phyloP scores from a whole-genome alignment of 92 coral and sea anemone species.

The Epizoanthus scotinus region DNA sequence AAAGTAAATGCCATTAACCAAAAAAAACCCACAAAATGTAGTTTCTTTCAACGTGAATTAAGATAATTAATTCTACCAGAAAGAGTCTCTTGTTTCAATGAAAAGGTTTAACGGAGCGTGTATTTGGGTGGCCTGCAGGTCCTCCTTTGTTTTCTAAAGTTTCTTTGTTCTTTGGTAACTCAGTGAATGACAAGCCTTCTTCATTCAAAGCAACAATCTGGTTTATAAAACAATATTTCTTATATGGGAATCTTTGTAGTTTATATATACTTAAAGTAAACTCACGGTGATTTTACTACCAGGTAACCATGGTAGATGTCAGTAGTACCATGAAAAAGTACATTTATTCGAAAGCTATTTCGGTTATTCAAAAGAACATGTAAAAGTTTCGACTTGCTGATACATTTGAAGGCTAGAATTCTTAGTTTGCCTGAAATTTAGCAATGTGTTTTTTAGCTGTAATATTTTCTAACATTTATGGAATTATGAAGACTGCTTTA shows the following conservation, averaged over 20 bases:
- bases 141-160: slow-evolving; percentile 53
- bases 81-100: slow-evolving; percentile 38
- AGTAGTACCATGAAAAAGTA: too few relatives aligned
- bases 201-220: slow-evolving; percentile 17
- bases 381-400: too few relatives aligned
- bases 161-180: slow-evolving; percentile 51
- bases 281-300: too few relatives aligned
- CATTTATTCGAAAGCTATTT: too few relatives aligned
- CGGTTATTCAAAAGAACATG: too few relatives aligned
- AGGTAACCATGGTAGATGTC: too few relatives aligned
- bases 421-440: too few relatives aligned
- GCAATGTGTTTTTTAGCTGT: too few relatives aligned
- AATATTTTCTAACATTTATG: neutral
- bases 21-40: neutral
- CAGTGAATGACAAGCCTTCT: neutral
- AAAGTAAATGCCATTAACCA: too few relatives aligned
- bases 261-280: neutral
- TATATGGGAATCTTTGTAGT: neutral
- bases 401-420: too few relatives aligned
- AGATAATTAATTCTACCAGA: slow-evolving; percentile 22
- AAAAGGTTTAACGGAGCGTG: slow-evolving; percentile 42
- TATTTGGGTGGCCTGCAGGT: slow-evolving; percentile 48
- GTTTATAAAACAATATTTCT: slow-evolving; percentile 9
- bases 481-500: neutral
- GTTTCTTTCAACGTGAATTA: neutral